A percentile compares a stretch with the other conserved stretches of the same genome.
phyloP scores from a whole-genome alignment of 2,888 invertebrate genomes.

The Allophyes oxyacanthae region DNA sequence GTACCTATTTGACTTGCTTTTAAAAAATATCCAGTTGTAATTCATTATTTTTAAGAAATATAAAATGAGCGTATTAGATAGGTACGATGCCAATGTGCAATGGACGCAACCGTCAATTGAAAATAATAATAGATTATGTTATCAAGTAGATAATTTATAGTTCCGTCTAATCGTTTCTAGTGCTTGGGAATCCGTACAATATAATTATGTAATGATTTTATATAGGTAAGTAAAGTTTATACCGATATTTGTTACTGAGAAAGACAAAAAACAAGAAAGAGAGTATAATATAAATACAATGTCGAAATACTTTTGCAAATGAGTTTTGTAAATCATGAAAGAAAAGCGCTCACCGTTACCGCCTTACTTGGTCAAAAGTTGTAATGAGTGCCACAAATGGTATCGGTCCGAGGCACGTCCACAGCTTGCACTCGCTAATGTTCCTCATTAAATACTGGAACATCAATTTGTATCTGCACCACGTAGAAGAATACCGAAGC shows the following conservation, averaged over 20 bases:
- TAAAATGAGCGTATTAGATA: too few species aligned
- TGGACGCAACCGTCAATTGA: too few species aligned
- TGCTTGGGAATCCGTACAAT: too few species aligned
- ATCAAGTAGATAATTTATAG: too few species aligned
- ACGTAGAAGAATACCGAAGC: conserved; percentile 62
- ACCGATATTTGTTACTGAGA: not conserved
- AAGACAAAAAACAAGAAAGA: conserved; percentile 25
- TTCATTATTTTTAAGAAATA: too few species aligned
- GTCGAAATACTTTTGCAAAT: conserved; percentile 61
- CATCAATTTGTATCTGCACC: conserved; percentile 74
- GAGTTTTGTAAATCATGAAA: conserved; percentile 69
- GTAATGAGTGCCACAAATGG: conserved; percentile 77
- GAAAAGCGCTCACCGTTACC: conserved; percentile 64
- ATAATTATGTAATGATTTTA: too few species aligned
- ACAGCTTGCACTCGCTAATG: conserved; percentile 72
- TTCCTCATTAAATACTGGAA: conserved; percentile 73
- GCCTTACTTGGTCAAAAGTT: conserved; percentile 72
- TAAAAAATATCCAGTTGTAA: too few species aligned
- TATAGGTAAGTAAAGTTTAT: too few species aligned
- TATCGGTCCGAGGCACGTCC: conserved; percentile 60
- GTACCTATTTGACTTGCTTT: too few species aligned
- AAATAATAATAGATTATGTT: too few species aligned
- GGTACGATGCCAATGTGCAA: too few species aligned
- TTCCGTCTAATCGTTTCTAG: too few species aligned
- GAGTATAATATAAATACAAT: conserved; percentile 34